A percentile compares a stretch with the other conserved stretches of the same genome.
These are phyloP conservation scores for Rhynchophorus ferrugineus DNA, from an alignment of 1,140 invertebrate genomes.

Conservation along the genomic window DNA sequence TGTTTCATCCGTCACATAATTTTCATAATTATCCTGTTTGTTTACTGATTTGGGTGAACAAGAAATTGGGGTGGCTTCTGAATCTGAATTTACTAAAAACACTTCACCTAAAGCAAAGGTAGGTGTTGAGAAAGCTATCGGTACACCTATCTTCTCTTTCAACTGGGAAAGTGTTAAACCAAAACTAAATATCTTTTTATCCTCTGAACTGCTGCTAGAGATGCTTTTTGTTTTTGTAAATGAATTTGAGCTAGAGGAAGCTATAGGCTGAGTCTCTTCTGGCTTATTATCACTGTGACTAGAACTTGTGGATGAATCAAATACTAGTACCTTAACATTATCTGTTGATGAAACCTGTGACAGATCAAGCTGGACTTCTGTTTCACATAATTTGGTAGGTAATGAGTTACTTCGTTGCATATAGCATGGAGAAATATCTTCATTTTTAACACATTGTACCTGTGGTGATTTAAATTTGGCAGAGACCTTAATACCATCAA, in stretches of 20 bases:
- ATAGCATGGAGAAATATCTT: neutral
- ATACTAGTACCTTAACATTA: neutral
- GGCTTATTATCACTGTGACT: neutral
- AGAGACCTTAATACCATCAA: neutral
- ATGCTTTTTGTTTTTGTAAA: neutral
- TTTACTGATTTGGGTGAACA: neutral
- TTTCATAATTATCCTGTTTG: neutral
- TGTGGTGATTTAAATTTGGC: neutral
- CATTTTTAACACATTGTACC: neutral
- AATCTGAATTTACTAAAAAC: neutral
- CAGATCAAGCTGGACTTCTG: neutral
- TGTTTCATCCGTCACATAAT: neutral
- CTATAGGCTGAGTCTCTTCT: neutral
- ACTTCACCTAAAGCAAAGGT: neutral
- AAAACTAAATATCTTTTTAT: conserved; percentile 5
- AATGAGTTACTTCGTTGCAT: conserved; percentile 2
- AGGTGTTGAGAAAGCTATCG: conserved; percentile 36
- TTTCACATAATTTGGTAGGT: conserved; percentile 2
- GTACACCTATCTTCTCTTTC: conserved; percentile 32
- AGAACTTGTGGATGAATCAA: neutral
- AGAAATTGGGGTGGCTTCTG: neutral
- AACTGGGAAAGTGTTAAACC: conserved; percentile 19
- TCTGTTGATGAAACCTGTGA: neutral
- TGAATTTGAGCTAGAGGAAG: neutral
- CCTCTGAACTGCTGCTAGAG: conserved; percentile 3